Percentiles rank a stretch among this genome's conserved stretches.
Conservation (phyloP, 2,113 vertebrate species). For the Camarhynchus parvulus region DNA sequence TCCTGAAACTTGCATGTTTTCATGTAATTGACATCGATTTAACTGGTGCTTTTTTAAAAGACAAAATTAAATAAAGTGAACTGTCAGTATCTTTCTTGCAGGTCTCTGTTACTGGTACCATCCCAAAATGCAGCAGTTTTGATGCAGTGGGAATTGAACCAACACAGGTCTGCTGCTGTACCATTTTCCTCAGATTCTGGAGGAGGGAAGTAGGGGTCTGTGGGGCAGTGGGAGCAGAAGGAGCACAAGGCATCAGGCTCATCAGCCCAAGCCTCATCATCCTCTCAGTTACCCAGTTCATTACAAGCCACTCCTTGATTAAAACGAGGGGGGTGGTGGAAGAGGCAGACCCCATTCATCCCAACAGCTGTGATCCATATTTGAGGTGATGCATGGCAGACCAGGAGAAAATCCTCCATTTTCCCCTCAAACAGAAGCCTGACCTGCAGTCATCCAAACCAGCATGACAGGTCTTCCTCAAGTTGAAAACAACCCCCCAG, state of each 20-base stretch:
- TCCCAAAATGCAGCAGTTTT: not conserved
- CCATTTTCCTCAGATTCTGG: not conserved
- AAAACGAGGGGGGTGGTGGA: not conserved
- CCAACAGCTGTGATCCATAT: not conserved
- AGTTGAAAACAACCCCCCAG: not conserved
- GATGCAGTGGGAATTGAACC: not conserved
- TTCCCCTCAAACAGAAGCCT: not conserved
- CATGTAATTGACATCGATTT: slow-evolving; percentile 11
- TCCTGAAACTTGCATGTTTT: slow-evolving; percentile 1
- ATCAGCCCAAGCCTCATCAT: not conserved
- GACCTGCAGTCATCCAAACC: not conserved
- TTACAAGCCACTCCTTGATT: not conserved
- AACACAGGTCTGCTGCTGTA: not conserved
- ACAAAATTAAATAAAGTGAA: not conserved
- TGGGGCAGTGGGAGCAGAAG: not conserved
- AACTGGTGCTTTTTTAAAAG: not conserved
- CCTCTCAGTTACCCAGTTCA: not conserved
- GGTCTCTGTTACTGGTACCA: not conserved
- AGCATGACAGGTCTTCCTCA: not conserved
- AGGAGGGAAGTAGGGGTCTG: fast-evolving
- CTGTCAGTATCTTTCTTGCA: not conserved
- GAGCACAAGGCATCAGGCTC: not conserved
- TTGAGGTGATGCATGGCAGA: not conserved
- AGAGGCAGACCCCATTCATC: not conserved
- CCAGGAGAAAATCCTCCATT: not conserved